Conservation (phyloP, 2,113 vertebrate genomes). For the Morone saxatilis region DNA sequence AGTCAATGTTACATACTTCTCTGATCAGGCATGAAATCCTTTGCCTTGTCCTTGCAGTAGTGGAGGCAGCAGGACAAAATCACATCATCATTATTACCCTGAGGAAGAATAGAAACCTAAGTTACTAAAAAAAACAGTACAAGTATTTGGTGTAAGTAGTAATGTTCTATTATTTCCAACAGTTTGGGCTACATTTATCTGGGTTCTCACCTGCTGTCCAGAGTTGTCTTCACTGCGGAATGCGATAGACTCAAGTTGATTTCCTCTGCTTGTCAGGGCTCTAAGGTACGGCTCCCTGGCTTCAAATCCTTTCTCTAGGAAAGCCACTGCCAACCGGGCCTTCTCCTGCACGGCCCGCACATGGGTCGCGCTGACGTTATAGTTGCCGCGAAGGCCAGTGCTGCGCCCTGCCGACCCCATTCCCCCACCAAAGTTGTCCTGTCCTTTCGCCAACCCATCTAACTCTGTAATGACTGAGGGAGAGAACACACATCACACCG, state of each 20-base stretch:
- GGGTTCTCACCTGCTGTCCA: conserved; percentile 90
- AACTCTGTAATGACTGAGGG: conserved; percentile 95
- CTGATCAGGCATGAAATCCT: conserved; percentile 93
- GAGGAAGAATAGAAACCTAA: conserved; percentile 48
- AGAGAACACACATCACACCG: conserved; percentile 41
- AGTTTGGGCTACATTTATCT: neutral
- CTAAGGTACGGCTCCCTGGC: conserved; percentile 90
- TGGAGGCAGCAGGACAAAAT: conserved; percentile 86
- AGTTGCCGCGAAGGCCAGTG: conserved; percentile 56
- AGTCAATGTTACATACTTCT: conserved; percentile 85
- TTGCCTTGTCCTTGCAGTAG: conserved; percentile 98
- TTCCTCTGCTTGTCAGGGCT: conserved; percentile 96
- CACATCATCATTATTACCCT: conserved; percentile 97
- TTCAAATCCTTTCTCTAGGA: conserved; percentile 93
- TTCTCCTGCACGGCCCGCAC: conserved; percentile 93
- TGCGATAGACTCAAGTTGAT: conserved; percentile 96
- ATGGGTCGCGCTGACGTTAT: conserved; percentile 75
- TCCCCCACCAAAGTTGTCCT: conserved; percentile 87
- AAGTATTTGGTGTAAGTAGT: neutral
- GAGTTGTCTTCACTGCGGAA: conserved; percentile 98
- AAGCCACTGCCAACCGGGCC: conserved; percentile 91
- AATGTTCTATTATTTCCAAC: neutral
- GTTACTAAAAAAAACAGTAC: neutral
- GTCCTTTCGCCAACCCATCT: conserved; percentile 96
- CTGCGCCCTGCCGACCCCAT: conserved; percentile 79